Evolutionary conservation across 2,113 vertebrate species (phyloP).

Genomic region (Anser cygnoides): DNA sequence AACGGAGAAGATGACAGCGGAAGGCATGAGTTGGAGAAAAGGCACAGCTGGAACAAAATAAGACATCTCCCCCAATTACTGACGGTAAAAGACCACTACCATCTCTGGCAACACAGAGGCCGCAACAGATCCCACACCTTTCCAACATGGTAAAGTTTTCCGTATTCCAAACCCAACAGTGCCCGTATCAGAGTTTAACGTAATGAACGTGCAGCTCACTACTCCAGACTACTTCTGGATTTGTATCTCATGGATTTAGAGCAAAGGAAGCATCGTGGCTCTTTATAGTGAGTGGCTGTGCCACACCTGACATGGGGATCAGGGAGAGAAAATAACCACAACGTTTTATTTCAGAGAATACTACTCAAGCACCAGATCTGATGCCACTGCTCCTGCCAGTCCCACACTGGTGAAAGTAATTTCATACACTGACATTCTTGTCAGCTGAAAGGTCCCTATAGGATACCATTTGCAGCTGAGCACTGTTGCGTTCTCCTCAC

Average conservation of each 20-base stretch:
- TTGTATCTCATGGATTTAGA: background rate
- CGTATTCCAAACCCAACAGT: background rate
- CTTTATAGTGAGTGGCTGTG: background rate
- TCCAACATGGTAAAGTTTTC: background rate
- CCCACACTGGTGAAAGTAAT: background rate
- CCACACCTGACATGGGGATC: background rate
- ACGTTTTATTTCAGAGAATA: background rate
- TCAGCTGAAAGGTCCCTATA: background rate
- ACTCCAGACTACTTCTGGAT: background rate
- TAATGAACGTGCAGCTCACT: background rate
- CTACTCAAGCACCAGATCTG: background rate
- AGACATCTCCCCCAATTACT: background rate
- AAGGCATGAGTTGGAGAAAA: background rate
- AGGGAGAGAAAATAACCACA: background rate
- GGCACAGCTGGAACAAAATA: background rate
- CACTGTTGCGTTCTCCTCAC: background rate
- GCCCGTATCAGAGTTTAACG: rapidly evolving
- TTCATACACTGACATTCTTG: background rate
- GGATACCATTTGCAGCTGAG: background rate
- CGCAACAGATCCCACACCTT: background rate
- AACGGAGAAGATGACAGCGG: background rate
- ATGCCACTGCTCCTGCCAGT: background rate
- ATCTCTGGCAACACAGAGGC: background rate
- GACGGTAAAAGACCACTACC: background rate
- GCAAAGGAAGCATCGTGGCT: background rate